Evolutionary conservation across 2,797 vertebrate genomes (phyloP).

Genomic region (Chaetodon trifasciatus): DNA sequence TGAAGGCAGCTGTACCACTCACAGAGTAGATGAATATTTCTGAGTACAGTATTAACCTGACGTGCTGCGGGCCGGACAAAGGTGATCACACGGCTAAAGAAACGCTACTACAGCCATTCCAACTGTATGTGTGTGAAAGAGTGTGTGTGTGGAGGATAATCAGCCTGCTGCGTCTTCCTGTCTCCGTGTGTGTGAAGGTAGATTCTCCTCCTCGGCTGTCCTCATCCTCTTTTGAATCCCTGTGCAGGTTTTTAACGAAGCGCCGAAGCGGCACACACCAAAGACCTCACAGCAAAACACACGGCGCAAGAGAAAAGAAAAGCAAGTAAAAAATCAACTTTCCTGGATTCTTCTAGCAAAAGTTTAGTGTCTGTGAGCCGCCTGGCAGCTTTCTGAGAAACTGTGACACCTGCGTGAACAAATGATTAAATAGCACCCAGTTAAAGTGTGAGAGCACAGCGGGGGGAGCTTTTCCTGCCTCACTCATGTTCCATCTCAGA

Average conservation of each 20-base stretch:
- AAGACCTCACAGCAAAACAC: conserved; percentile 11
- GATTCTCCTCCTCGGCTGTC: not conserved
- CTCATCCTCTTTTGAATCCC: not conserved
- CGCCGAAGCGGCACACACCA: not conserved
- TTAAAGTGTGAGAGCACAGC: conserved; percentile 46
- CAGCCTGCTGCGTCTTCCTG: not conserved
- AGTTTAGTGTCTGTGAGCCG: conserved; percentile 22
- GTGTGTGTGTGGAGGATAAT: not conserved
- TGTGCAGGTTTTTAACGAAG: conserved; percentile 20
- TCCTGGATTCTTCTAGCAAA: conserved; percentile 19
- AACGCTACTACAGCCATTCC: not conserved
- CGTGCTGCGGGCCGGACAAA: too few species aligned
- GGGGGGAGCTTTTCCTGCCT: conserved; percentile 11
- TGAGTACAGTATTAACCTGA: too few species aligned
- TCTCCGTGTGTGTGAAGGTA: not conserved
- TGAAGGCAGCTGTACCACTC: too few species aligned
- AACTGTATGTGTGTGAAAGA: not conserved
- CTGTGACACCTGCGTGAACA: conserved; percentile 39
- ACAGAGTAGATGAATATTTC: too few species aligned
- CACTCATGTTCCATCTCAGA: conserved; percentile 39
- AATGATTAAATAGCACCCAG: conserved; percentile 55
- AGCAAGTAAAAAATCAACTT: not conserved
- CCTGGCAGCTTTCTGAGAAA: conserved; percentile 18
- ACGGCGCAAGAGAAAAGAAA: not conserved
- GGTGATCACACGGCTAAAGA: not conserved